phyloP scores from a whole-genome alignment of 2,888 invertebrate species.

The Mantis religiosa region DNA sequence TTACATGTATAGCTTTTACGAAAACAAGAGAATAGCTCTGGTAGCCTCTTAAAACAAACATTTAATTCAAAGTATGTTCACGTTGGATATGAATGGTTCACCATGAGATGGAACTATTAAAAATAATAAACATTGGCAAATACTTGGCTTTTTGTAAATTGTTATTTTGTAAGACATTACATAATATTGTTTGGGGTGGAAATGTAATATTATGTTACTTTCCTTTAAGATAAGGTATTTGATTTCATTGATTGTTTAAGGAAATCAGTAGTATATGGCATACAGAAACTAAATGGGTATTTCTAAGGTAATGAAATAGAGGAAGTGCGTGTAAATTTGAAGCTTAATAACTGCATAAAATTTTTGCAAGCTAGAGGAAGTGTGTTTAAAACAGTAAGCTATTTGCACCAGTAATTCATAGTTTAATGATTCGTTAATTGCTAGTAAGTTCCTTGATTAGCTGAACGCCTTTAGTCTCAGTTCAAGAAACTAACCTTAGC shows the following conservation, averaged over 20 bases:
- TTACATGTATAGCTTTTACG: background rate
- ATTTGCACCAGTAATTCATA: background rate
- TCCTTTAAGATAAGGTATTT: background rate
- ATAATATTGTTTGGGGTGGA: no score
- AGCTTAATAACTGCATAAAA: background rate
- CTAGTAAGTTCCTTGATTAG: background rate
- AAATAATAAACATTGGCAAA: no score
- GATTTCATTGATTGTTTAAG: background rate
- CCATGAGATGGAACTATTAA: no score
- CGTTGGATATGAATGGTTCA: background rate
- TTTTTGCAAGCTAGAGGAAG: background rate
- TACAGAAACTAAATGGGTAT: background rate
- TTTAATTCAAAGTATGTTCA: background rate
- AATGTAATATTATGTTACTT: background rate
- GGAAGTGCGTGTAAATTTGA: background rate
- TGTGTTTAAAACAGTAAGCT: background rate
- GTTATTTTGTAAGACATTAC: no score
- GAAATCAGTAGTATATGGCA: background rate
- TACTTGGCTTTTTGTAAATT: no score
- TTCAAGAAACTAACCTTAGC: background rate
- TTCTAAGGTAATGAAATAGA: background rate
- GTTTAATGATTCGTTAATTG: background rate
- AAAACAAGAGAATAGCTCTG: background rate
- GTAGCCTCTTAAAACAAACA: background rate
- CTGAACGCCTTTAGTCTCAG: background rate